A percentile compares a stretch with the other conserved stretches of the same genome.
Evolutionary conservation across 1,140 invertebrate genomes (phyloP).

Genomic region (Drosophila sp.): DNA sequence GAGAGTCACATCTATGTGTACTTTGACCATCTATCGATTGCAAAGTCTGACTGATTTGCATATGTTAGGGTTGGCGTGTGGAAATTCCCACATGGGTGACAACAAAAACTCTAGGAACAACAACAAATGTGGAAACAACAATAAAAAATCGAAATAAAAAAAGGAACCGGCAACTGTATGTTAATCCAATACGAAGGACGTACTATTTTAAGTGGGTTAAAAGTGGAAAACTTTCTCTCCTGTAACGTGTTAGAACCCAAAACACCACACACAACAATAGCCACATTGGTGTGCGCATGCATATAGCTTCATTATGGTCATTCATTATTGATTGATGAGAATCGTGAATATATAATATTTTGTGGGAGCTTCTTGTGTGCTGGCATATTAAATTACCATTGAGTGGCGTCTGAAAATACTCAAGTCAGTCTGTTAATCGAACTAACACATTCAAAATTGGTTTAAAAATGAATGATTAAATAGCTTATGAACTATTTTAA

Average conservation of each 20-base stretch:
- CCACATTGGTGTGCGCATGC: constrained; percentile 1
- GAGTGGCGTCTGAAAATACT: too few species aligned
- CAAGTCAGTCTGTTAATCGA: too few species aligned
- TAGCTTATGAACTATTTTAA: too few species aligned
- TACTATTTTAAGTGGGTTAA: constrained; percentile 83
- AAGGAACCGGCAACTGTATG: constrained; percentile 44
- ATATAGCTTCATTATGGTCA: constrained; percentile 12
- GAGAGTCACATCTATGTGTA: background rate
- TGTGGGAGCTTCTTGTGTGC: constrained; percentile 9
- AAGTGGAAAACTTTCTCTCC: constrained; percentile 75
- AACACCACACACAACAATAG: background rate
- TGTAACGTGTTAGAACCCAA: background rate
- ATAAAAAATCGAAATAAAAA: constrained; percentile 2
- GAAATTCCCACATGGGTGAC: constrained; percentile 64
- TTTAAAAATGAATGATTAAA: background rate
- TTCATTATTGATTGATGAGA: constrained; percentile 68
- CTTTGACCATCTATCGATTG: constrained; percentile 63
- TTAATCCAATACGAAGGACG: constrained; percentile 80
- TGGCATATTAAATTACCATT: constrained; percentile 37
- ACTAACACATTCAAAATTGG: background rate
- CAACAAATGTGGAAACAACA: constrained; percentile 20
- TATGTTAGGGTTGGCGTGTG: constrained; percentile 59
- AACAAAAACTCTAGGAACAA: constrained; percentile 15
- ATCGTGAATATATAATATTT: constrained; percentile 38
- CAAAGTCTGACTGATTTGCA: constrained; percentile 42